phyloP scores from a whole-genome alignment of 2,797 vertebrate genomes.

The Tarsius wallacei region DNA sequence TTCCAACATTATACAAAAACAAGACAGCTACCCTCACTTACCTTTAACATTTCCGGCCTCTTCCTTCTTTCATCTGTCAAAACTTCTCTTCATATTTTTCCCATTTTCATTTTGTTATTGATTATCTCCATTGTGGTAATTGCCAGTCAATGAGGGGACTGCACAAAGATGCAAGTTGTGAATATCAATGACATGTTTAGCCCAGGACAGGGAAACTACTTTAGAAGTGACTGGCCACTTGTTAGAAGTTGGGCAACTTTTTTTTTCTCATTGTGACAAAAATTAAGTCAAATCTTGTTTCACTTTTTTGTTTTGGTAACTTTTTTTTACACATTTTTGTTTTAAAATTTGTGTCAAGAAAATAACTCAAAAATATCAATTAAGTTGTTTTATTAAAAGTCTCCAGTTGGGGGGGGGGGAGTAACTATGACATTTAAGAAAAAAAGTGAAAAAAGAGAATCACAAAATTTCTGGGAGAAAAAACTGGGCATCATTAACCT shows the following conservation, averaged over 20 bases:
- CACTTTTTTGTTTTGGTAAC: neutral
- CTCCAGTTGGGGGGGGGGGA: constrained; percentile 28
- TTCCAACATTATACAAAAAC: neutral
- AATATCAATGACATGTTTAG: constrained; percentile 46
- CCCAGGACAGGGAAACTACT: constrained; percentile 45
- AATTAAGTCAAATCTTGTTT: neutral
- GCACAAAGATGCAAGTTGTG: constrained; percentile 41
- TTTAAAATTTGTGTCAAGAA: constrained; percentile 49
- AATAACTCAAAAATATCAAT: constrained; percentile 28
- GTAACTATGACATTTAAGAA: neutral
- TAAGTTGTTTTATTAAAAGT: constrained; percentile 37
- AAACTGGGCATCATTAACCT: neutral
- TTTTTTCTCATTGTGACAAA: constrained; percentile 17
- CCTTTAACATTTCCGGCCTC: neutral
- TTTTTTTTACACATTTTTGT: constrained; percentile 43
- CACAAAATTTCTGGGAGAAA: neutral
- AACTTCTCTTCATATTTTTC: neutral
- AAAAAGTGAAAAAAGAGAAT: neutral
- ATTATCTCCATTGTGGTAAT: constrained; percentile 60
- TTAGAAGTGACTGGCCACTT: neutral
- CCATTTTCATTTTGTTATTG: constrained; percentile 83
- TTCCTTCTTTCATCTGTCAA: neutral
- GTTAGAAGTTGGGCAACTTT: neutral
- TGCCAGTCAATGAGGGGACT: constrained; percentile 59
- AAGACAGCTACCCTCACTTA: neutral